These are phyloP conservation scores for Mastigias papua DNA, from an alignment of 30 jellyfish, hydroid and myxozoan genomes.

Conservation along the genomic window DNA sequence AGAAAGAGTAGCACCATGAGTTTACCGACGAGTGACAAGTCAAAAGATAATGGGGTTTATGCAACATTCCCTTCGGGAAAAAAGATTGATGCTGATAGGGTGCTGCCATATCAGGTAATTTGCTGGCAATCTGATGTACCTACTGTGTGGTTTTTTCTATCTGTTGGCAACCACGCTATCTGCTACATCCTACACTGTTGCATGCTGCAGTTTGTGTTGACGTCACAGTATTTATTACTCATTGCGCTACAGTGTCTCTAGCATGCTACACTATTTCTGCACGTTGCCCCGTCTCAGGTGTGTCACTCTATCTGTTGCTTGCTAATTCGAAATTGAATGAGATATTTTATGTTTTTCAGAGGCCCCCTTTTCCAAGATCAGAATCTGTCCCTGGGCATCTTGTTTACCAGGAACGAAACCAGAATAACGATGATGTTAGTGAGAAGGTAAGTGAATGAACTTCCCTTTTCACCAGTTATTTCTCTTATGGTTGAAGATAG, in stretches of 20 bases:
- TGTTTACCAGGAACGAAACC: conserved; percentile 73
- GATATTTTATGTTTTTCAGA: conserved; percentile 16
- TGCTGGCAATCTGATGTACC: no score
- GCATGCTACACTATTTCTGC: no score
- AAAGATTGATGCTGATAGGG: conserved; percentile 16
- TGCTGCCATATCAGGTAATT: conserved; percentile 22
- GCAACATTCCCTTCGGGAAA: conserved; percentile 52
- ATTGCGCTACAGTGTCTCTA: no score
- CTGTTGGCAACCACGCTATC: no score
- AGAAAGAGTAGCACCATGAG: conserved; percentile 49
- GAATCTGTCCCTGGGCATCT: conserved; percentile 94
- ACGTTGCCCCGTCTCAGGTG: no score
- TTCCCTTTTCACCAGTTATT: not conserved
- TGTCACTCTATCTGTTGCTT: no score
- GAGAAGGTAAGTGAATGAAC: conserved; percentile 79
- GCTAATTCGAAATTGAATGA: no score
- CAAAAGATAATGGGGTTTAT: conserved; percentile 30
- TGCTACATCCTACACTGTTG: no score
- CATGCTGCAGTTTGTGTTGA: no score
- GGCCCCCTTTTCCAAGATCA: conserved; percentile 57
- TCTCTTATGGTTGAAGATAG: not conserved
- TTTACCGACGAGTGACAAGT: conserved; percentile 27
- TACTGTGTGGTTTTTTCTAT: no score
- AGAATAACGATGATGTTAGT: conserved; percentile 75
- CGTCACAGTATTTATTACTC: no score